Percentiles rank a stretch among this genome's conserved stretches.
These are phyloP conservation scores for Drosophila ohnishii DNA, from an alignment of 1,140 invertebrate genomes.

Conservation along the genomic window DNA sequence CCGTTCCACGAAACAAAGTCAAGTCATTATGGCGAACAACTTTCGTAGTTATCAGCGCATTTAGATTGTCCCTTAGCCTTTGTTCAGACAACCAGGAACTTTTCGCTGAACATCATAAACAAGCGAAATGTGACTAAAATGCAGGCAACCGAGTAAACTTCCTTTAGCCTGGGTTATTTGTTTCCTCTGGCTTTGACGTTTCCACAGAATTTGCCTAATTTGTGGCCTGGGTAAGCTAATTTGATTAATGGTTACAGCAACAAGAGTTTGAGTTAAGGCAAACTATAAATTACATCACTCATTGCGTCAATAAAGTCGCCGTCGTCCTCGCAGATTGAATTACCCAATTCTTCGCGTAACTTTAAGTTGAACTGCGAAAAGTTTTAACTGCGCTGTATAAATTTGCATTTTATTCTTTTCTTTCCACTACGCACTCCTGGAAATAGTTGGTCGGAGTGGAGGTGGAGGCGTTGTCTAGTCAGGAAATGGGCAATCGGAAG, in stretches of 20 bases:
- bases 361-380: conserved; percentile 16
- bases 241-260: conserved; percentile 46
- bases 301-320: conserved; percentile 14
- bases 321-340: conserved; percentile 9
- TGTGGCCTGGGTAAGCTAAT: conserved; percentile 30
- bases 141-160: conserved; percentile 18
- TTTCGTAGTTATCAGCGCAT: conserved; percentile 39
- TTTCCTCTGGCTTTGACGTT: not conserved
- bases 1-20: conserved; percentile 11
- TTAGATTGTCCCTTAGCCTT: conserved; percentile 35
- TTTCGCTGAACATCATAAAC: conserved; percentile 25
- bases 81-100: conserved; percentile 17
- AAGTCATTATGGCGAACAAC: conserved; percentile 33
- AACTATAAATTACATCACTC: conserved; percentile 25
- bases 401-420: conserved; percentile 12
- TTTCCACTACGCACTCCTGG: conserved; percentile 4
- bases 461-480: conserved; percentile 17
- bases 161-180: not conserved
- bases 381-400: conserved; percentile 14
- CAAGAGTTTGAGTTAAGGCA: conserved; percentile 9
- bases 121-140: conserved; percentile 15
- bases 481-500: conserved; percentile 51
- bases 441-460: not conserved
- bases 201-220: conserved; percentile 1
- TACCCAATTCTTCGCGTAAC: not conserved